These are phyloP conservation scores for Trichonephila inaurata DNA, from an alignment of 1,140 invertebrate genomes.

Conservation along the genomic window DNA sequence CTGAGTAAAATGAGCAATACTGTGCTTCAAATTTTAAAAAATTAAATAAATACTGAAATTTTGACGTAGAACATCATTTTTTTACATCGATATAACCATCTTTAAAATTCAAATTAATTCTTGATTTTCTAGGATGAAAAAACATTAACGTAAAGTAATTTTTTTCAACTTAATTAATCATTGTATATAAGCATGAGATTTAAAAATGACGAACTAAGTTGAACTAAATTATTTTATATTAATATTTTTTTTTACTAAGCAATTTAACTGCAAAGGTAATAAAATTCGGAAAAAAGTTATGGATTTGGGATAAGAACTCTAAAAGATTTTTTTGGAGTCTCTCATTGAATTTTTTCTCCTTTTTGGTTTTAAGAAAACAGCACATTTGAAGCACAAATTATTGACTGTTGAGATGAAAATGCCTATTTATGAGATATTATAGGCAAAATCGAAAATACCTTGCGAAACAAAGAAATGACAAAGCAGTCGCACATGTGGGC, in stretches of 20 bases:
- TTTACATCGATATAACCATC: no score
- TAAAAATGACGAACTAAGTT: no score
- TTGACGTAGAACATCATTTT: background rate
- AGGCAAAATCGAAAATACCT: background rate
- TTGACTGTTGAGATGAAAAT: no score
- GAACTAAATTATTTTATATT: background rate
- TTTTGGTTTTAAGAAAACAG: no score
- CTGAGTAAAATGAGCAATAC: background rate
- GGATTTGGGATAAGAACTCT: background rate
- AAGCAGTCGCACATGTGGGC: background rate
- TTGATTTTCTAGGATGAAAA: no score
- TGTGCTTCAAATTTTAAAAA: background rate
- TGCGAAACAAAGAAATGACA: background rate
- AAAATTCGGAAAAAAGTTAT: background rate
- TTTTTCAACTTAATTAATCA: no score
- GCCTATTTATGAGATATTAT: background rate
- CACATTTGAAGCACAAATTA: background rate
- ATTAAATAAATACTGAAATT: no score
- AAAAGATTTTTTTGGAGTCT: background rate
- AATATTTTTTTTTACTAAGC: background rate
- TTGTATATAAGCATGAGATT: no score
- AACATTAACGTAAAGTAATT: no score
- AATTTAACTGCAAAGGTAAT: background rate
- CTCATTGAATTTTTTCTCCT: no score
- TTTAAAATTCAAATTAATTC: no score